These are phyloP conservation scores for Rhincodon typus DNA, from an alignment of 2,797 vertebrate genomes.

Conservation along the genomic window DNA sequence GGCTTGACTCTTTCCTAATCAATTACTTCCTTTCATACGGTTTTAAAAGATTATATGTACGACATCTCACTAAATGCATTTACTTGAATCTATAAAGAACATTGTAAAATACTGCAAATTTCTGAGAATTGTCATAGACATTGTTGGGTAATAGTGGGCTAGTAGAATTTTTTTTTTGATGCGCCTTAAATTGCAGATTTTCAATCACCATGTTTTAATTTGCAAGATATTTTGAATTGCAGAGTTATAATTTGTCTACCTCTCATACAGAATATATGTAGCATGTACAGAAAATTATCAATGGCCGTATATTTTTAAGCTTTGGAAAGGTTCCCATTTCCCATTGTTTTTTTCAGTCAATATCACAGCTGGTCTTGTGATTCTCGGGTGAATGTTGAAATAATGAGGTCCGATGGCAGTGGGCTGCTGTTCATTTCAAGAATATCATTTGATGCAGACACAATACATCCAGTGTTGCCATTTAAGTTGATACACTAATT, in stretches of 20 bases:
- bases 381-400: conserved; percentile 13
- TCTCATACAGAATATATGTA: not conserved
- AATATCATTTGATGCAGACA: conserved; percentile 17
- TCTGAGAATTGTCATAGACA: not conserved
- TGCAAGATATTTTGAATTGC: not conserved
- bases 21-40: not conserved
- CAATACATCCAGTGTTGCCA: conserved; percentile 16
- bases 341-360: not conserved
- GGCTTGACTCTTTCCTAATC: conserved; percentile 4
- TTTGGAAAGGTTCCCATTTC: not conserved
- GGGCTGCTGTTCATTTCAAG: conserved; percentile 34
- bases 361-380: conserved; percentile 6
- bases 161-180: not conserved
- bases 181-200: not conserved
- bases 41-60: conserved; percentile 18
- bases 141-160: not conserved
- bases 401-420: conserved; percentile 26
- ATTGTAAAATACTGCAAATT: not conserved
- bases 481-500: conserved; percentile 27
- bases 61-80: not conserved
- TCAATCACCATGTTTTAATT: not conserved
- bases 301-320: not conserved
- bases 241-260: not conserved
- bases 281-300: not conserved
- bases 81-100: not conserved